Evolutionary conservation across 1,140 invertebrate genomes (phyloP).

Genomic region (Rhopalosiphum padi): DNA sequence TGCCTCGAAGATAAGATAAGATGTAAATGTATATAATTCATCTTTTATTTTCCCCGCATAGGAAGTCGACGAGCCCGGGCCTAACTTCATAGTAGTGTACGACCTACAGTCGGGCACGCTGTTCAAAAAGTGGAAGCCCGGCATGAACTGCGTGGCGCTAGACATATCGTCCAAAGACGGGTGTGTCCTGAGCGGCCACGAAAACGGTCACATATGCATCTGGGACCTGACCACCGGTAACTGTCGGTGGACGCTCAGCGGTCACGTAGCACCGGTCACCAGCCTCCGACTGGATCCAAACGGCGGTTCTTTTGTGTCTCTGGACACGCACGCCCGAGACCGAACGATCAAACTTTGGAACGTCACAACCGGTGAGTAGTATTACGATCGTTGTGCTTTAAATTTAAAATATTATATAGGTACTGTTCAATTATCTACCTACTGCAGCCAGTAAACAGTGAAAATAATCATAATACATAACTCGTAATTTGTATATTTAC

Average conservation of each 20-base stretch:
- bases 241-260: slow-evolving; percentile 74
- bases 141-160: slow-evolving; percentile 78
- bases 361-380: slow-evolving; percentile 72
- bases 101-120: slow-evolving; percentile 90
- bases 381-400: background rate
- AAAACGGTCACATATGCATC: slow-evolving; percentile 81
- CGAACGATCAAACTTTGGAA: slow-evolving; percentile 80
- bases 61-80: slow-evolving; percentile 81
- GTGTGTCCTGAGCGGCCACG: slow-evolving; percentile 82
- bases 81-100: slow-evolving; percentile 90
- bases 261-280: slow-evolving; percentile 78
- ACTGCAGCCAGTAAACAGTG: background rate
- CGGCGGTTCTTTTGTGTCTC: slow-evolving; percentile 75
- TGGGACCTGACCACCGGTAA: slow-evolving; percentile 87
- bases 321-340: slow-evolving; percentile 74
- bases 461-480: background rate
- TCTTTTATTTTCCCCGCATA: slow-evolving; percentile 62
- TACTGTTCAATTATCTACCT: no score
- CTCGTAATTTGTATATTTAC: background rate
- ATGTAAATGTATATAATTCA: background rate
- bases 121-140: slow-evolving; percentile 90
- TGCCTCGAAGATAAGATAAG: background rate
- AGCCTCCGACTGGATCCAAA: slow-evolving; percentile 74
- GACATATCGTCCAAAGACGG: slow-evolving; percentile 81
- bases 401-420: no score